Conservation (phyloP, 1,140 invertebrate species). For the Hycleus cichorii region DNA sequence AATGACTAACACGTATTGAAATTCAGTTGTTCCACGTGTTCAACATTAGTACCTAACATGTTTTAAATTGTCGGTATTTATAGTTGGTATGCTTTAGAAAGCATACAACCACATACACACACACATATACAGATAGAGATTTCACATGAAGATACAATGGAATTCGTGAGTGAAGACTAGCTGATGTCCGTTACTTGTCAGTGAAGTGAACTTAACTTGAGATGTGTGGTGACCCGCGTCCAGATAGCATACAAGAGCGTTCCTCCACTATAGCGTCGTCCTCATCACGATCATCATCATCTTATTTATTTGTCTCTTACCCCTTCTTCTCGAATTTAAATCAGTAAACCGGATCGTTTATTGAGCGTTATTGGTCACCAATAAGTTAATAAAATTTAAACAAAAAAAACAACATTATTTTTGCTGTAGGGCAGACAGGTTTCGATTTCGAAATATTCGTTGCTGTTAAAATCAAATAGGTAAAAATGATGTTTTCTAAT, state of each 20-base stretch:
- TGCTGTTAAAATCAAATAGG: too few species aligned
- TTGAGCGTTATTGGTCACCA: too few species aligned
- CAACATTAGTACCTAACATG: slow-evolving; percentile 11
- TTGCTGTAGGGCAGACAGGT: too few species aligned
- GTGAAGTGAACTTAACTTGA: slow-evolving; percentile 17
- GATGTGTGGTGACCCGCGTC: slow-evolving; percentile 20
- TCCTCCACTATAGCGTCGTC: too few species aligned
- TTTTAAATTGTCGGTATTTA: slow-evolving; percentile 20
- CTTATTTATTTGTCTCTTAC: neutral
- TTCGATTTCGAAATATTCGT: too few species aligned
- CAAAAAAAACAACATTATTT: too few species aligned
- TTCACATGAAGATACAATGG: slow-evolving; percentile 35
- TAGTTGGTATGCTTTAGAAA: slow-evolving; percentile 29
- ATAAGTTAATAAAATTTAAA: too few species aligned
- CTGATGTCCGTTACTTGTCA: slow-evolving; percentile 23
- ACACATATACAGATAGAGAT: slow-evolving; percentile 25
- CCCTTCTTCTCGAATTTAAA: too few species aligned
- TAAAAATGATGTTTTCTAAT: too few species aligned
- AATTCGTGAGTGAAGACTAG: slow-evolving; percentile 32
- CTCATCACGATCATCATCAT: neutral
- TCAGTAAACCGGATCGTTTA: too few species aligned
- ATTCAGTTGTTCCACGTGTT: too few species aligned
- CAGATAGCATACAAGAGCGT: slow-evolving; percentile 7
- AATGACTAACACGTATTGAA: too few species aligned
- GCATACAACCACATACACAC: slow-evolving; percentile 13